A percentile compares a stretch with the other conserved stretches of the same genome.
Evolutionary conservation across 2,113 vertebrate genomes (phyloP).

Genomic region (Alligator sinensis): DNA sequence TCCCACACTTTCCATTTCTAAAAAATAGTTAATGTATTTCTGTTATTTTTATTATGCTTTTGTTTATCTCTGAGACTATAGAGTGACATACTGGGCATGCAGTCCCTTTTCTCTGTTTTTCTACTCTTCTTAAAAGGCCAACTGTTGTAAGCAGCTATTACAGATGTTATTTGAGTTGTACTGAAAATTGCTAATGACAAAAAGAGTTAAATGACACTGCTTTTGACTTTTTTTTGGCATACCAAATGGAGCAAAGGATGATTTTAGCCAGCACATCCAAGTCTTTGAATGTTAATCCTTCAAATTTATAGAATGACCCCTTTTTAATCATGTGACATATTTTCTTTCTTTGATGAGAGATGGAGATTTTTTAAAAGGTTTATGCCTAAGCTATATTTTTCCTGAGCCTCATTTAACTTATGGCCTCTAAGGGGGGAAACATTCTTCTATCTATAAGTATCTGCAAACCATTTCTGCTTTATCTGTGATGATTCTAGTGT

Average conservation of each 20-base stretch:
- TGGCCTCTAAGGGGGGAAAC: not conserved
- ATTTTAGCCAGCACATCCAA: constrained; percentile 14
- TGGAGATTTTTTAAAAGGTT: not conserved
- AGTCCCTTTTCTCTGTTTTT: constrained; percentile 11
- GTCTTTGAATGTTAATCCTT: not conserved
- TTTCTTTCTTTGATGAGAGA: not conserved
- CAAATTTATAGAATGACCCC: not conserved
- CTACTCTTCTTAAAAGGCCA: constrained; percentile 35
- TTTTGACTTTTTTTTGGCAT: constrained; percentile 46
- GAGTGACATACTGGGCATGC: not conserved
- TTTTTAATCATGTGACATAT: not conserved
- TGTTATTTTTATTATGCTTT: constrained; percentile 8
- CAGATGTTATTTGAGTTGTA: constrained; percentile 25
- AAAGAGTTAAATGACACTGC: not conserved
- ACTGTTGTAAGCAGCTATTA: constrained; percentile 16
- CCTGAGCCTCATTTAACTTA: not conserved
- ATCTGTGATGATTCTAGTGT: not conserved
- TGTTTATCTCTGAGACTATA: constrained; percentile 35
- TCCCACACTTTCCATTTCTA: constrained; percentile 39
- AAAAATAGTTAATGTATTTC: not conserved
- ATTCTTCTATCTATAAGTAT: not conserved
- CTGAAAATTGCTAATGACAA: constrained; percentile 13
- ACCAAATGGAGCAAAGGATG: constrained; percentile 9
- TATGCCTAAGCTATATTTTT: not conserved
- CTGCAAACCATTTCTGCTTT: not conserved